Percentiles rank a stretch among this genome's conserved stretches.
Conservation (phyloP, 2,888 invertebrate species). For the Eupithecia abbreviata region DNA sequence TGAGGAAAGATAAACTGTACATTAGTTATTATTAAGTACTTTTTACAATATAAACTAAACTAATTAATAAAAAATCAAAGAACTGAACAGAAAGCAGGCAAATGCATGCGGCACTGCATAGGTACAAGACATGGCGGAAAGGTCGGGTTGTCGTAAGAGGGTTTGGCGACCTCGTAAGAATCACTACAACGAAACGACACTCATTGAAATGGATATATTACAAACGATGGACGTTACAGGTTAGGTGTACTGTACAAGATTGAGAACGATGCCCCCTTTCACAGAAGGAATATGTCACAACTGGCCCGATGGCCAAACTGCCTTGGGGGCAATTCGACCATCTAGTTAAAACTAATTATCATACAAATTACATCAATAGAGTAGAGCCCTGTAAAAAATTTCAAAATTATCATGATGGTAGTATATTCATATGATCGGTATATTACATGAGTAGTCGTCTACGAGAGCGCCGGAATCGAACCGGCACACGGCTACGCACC, state of each 20-base stretch:
- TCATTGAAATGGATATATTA: slow-evolving; percentile 85
- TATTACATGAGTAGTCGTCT: slow-evolving; percentile 80
- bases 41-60: slow-evolving; percentile 82
- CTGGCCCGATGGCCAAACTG: slow-evolving; percentile 84
- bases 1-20: slow-evolving; percentile 81
- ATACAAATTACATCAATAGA: slow-evolving; percentile 69
- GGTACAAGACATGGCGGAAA: slow-evolving; percentile 85
- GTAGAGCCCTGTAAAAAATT: slow-evolving; percentile 83
- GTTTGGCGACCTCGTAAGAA: slow-evolving; percentile 82
- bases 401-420: slow-evolving; percentile 76
- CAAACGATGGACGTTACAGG: slow-evolving; percentile 83
- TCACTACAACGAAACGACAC: slow-evolving; percentile 87
- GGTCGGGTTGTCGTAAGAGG: slow-evolving; percentile 88
- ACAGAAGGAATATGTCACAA: slow-evolving; percentile 94
- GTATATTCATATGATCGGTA: slow-evolving; percentile 57
- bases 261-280: slow-evolving; percentile 93
- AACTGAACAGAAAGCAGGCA: slow-evolving; percentile 89
- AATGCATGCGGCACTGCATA: slow-evolving; percentile 86
- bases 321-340: slow-evolving; percentile 77
- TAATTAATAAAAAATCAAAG: slow-evolving; percentile 79
- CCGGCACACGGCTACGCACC: slow-evolving; percentile 62
- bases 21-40: slow-evolving; percentile 74
- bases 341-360: slow-evolving; percentile 72
- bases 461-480: slow-evolving; percentile 66
- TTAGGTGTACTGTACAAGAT: slow-evolving; percentile 75